Conservation (phyloP, 2,113 vertebrate species). For the Lampris megalopsis region DNA sequence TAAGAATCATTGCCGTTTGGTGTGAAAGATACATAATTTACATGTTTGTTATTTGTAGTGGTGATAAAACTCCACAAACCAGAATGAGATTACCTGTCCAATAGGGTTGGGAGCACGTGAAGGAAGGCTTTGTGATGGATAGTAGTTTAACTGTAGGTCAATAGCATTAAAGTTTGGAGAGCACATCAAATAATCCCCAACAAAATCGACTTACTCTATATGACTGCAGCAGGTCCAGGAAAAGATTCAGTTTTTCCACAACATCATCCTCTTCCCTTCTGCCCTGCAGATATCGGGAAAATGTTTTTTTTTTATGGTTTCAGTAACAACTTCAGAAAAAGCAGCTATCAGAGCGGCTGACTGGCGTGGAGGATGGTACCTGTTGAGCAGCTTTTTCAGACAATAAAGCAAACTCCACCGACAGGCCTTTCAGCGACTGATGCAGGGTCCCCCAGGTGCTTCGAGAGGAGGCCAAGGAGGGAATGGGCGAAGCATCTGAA, state of each 20-base stretch:
- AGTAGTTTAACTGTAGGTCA: not conserved
- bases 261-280: conserved; percentile 95
- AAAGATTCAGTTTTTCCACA: conserved; percentile 96
- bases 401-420: conserved; percentile 91
- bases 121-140: no score
- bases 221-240: conserved; percentile 96
- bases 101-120: no score
- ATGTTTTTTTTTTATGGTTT: conserved; percentile 32
- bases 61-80: no score
- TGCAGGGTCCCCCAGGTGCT: conserved; percentile 90
- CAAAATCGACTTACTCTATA: conserved; percentile 88
- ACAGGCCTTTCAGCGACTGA: conserved; percentile 92
- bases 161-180: not conserved
- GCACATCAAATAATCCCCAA: not conserved
- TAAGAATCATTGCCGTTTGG: no score
- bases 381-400: conserved; percentile 95
- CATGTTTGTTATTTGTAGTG: no score
- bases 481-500: conserved; percentile 89
- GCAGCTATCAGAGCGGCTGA: conserved; percentile 13
- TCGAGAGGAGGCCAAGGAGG: conserved; percentile 87
- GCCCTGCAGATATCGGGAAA: conserved; percentile 83
- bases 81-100: no score
- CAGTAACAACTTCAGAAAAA: conserved; percentile 11
- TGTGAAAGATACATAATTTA: no score
- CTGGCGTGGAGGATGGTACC: conserved; percentile 75